Percentiles rank a stretch among this genome's conserved stretches.
Evolutionary conservation across 1,140 invertebrate species (phyloP).

Genomic region (Thaumatotibia leucotreta): DNA sequence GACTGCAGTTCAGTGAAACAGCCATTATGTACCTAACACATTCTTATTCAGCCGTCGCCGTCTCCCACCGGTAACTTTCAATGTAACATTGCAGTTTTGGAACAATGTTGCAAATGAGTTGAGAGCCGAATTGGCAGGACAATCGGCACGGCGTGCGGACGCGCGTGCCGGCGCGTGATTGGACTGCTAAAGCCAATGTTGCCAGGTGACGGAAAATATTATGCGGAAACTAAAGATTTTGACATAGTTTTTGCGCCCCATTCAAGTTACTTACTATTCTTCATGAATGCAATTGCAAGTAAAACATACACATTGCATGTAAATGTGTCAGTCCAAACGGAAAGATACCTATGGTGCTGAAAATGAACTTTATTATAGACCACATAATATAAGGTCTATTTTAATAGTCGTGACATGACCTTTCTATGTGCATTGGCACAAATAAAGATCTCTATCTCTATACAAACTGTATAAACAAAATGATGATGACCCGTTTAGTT

Average conservation of each 20-base stretch:
- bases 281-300: no score
- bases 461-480: no score
- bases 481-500: no score
- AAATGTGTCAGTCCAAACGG: no score
- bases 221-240: conserved; percentile 27
- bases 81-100: conserved; percentile 41
- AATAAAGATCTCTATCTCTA: no score
- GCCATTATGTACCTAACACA: conserved; percentile 7
- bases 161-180: conserved; percentile 30
- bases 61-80: conserved; percentile 40
- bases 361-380: no score
- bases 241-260: conserved; percentile 29
- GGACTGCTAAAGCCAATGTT: conserved; percentile 28
- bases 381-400: no score
- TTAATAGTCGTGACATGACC: no score
- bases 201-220: conserved; percentile 31
- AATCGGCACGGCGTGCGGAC: conserved; percentile 39
- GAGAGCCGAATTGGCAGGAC: conserved; percentile 46
- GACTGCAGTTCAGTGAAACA: neutral
- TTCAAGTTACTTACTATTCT: no score
- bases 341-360: no score
- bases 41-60: conserved; percentile 41
- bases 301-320: no score
- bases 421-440: no score
- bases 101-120: conserved; percentile 60